Evolutionary conservation across 2,113 vertebrate species (phyloP), one percentile per base, ranked within the genome.

Genomic region (Hyaena hyaena): DNA sequence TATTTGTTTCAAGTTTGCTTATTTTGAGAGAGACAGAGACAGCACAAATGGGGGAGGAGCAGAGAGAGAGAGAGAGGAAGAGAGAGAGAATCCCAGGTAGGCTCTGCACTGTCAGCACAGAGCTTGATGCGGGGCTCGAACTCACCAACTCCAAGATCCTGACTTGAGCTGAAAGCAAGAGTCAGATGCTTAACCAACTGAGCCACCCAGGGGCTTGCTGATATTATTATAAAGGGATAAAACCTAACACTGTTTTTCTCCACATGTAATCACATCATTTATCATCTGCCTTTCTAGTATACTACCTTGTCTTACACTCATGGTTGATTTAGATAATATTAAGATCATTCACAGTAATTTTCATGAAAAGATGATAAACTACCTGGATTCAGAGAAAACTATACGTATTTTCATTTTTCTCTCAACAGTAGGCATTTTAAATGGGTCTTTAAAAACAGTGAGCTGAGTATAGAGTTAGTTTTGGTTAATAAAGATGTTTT

Each of bases 301-400:
- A 26, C 7, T 69, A 10, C 35, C 5, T 68, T 79, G 83, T 58
- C 16, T 90, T 33, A 63, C 35, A 1, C 14, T 43, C 31, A 16
- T 50, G 5, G 10, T 76, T 74, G 53, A 16, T 58, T 80, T 92
- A 90, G 58, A 71, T 14, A 79, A 48, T 53, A 33, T 31, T 86
- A 63, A 85, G 17, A 68, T 68, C 45, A 68, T 65, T 53, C 17
- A 61, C 68, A 83, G 33, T 87, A 77, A 17, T 16, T 94, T 79
- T 66, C 24, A 31, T 87, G 26, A 79, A 83, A 76, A 19, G 61
- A 61, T 91, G 58, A 65, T 65, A 80, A 83, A 45, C 11, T 43
- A 88, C 15, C 33, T 88, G 55, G 93, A 93, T 86, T 88, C 26
- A 88, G 77, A 86, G 71, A 71, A 91, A 88, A 90, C n/a, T 7